Percentiles rank a stretch among this genome's conserved stretches.
Conservation (phyloP, 2,113 vertebrate genomes). For the Serilophus lunatus region DNA sequence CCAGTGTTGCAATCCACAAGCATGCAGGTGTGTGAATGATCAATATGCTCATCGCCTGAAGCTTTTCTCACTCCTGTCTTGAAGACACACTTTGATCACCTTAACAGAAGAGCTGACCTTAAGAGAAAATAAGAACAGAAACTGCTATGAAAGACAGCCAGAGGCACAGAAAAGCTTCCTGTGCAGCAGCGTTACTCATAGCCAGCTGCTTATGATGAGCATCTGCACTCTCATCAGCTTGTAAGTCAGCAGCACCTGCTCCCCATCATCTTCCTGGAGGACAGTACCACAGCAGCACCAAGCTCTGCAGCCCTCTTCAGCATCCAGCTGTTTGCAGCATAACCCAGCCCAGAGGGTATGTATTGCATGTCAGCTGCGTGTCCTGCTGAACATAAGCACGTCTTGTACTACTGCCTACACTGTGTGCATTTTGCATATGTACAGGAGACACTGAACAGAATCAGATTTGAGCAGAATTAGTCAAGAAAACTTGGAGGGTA, state of each 20-base stretch:
- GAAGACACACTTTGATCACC: not conserved
- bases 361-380: not conserved
- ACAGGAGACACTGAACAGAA: not conserved
- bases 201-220: constrained; percentile 35
- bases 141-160: not conserved
- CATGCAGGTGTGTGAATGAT: rapidly evolving
- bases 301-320: not conserved
- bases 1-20: not conserved
- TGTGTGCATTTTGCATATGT: too few relatives aligned
- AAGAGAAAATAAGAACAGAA: not conserved
- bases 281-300: not conserved
- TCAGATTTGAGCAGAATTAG: not conserved
- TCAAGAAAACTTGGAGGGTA: not conserved
- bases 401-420: not conserved
- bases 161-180: not conserved
- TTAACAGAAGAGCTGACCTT: constrained; percentile 16
- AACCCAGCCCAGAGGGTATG: not conserved
- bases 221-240: not conserved
- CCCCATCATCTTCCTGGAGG: constrained; percentile 23
- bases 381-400: not conserved
- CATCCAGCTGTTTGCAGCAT: not conserved
- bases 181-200: not conserved
- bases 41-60: not conserved
- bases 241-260: constrained; percentile 61
- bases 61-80: not conserved